These are phyloP conservation scores for Pinctada fucata DNA, from an alignment of 2,888 invertebrate genomes.

Conservation along the genomic window DNA sequence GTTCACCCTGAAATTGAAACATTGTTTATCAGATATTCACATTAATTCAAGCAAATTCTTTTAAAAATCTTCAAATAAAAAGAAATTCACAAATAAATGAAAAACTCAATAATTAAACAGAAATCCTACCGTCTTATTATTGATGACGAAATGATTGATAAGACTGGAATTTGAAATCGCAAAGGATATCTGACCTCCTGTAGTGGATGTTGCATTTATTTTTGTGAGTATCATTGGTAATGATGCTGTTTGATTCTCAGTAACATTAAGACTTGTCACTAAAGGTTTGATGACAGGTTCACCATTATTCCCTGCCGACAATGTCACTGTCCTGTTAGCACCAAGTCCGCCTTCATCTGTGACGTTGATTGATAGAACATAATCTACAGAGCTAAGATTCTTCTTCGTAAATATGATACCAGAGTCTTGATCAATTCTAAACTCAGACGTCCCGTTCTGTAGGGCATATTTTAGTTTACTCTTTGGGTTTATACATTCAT, in stretches of 20 bases:
- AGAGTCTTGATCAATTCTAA: neutral
- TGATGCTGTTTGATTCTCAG: slow-evolving; percentile 10
- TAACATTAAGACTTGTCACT: slow-evolving; percentile 2
- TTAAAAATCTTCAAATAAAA: too few relatives aligned
- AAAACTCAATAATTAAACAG: too few relatives aligned
- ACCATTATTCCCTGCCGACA: slow-evolving; percentile 24
- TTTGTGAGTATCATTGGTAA: slow-evolving; percentile 5
- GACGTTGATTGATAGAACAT: slow-evolving; percentile 9
- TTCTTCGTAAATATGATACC: slow-evolving; percentile 11
- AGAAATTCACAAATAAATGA: too few relatives aligned
- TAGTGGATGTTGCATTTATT: slow-evolving; percentile 25
- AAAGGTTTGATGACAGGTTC: slow-evolving; percentile 28
- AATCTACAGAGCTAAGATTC: neutral
- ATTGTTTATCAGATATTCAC: neutral
- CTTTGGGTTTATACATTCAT: slow-evolving; percentile 9
- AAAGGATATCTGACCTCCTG: slow-evolving; percentile 2
- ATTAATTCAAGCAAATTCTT: too few relatives aligned
- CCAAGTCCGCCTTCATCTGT: slow-evolving; percentile 28
- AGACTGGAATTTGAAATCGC: slow-evolving; percentile 12
- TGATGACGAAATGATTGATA: slow-evolving; percentile 6
- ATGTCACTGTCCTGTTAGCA: slow-evolving; percentile 10
- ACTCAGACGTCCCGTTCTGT: slow-evolving; percentile 2
- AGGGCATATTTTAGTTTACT: slow-evolving; percentile 15
- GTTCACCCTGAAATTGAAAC: slow-evolving; percentile 19
- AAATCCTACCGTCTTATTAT: slow-evolving; percentile 10